Evolutionary conservation across 2,888 invertebrate genomes (phyloP).

Genomic region (Drosophila macrospina): DNA sequence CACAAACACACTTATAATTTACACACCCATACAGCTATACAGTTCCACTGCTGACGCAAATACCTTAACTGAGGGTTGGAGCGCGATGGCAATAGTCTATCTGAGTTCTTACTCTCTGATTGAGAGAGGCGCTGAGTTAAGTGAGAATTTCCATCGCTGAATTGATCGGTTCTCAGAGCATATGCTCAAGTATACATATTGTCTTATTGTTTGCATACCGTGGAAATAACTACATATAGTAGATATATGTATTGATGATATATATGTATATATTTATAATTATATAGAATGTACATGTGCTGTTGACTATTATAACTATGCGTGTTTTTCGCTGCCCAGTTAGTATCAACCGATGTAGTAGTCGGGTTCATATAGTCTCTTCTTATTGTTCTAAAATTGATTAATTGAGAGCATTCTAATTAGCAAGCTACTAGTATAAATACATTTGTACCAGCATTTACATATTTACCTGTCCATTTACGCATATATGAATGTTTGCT

Average conservation of each 20-base stretch:
- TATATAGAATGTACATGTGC: constrained; percentile 9
- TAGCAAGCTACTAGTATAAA: background rate
- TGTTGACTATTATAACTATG: constrained; percentile 5
- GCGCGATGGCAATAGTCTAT: constrained; percentile 44
- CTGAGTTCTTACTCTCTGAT: constrained; percentile 43
- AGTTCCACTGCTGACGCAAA: constrained; percentile 46
- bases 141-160: constrained; percentile 29
- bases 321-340: background rate
- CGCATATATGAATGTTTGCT: background rate
- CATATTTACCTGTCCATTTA: background rate
- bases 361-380: background rate
- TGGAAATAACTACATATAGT: constrained; percentile 3
- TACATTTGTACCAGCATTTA: too few relatives aligned
- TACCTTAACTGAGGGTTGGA: constrained; percentile 17
- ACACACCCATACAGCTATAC: constrained; percentile 7
- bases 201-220: constrained; percentile 30
- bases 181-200: constrained; percentile 19
- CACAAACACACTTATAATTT: constrained; percentile 37
- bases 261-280: background rate
- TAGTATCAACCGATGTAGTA: background rate
- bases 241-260: background rate
- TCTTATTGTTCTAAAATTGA: background rate
- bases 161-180: constrained; percentile 47
- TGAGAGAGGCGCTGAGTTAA: constrained; percentile 12
- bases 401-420: background rate